Evolutionary conservation across 1,140 invertebrate genomes (phyloP), one percentile per base, ranked within the genome.

Genomic region (Drosophila tropicalis): DNA sequence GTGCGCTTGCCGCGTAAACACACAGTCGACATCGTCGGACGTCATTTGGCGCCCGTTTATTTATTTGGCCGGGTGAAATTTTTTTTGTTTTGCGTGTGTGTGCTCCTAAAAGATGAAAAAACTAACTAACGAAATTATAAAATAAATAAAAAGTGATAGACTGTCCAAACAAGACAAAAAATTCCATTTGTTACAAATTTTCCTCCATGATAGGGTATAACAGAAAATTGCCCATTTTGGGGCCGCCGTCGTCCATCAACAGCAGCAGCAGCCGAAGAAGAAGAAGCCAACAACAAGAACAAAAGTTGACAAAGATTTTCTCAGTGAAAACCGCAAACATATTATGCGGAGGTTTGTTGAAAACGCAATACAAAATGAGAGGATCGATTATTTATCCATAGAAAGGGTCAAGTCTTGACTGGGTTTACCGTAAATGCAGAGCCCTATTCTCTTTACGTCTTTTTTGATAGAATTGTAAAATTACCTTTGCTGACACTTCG

Each of bases 1-100:
- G 62, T 74, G 54, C 72, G 67, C 67, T 77, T 76, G 73, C 73
- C 73, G 74, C 73, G 75, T 82, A 60, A 77, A 81, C 56, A 76
- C 61, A 80, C 47, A 66, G 62, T 40, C 57, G 41, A 58, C n/a
- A 41, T 69, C 78, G 65, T 74, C 44, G 56, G 10, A 84, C 61
- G 55, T 74, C 72, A 77, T 87, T 86, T 87, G 82, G 82, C 82
- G 79, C 82, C 83, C 81, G 79, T 87, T 85, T 82, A 76, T 86
- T 81, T 79, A 72, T 65, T 77, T 78, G 70, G 6, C 61, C 71
- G 60, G 66, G 82, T 78, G 78, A 78, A 86, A 86, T 69, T 81
- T 78, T 77, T 19, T 51, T 51, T 55, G 56, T 17, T 5, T 62
- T 25, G 57, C 57, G 62, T 36, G 29, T 29, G 29, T 29, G 36